Conservation (phyloP, 1,140 invertebrate genomes). For the Pseudoatta argentina region DNA sequence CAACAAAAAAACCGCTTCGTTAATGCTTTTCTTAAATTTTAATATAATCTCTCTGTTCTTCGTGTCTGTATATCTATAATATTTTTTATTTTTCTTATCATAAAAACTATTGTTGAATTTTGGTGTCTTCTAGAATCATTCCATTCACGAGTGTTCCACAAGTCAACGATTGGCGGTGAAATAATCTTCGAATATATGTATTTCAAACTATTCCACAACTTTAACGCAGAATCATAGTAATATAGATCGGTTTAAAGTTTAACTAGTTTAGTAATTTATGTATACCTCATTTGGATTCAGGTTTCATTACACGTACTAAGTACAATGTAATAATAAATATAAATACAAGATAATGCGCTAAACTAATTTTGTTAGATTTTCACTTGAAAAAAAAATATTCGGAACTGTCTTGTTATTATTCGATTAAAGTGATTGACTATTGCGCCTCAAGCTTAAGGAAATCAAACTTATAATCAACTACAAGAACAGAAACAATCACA, state of each 20-base stretch:
- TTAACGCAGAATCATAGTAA: background rate
- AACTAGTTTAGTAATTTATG: background rate
- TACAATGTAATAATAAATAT: background rate
- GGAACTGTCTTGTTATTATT: background rate
- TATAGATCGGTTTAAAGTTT: background rate
- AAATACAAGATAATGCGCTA: background rate
- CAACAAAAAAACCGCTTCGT: background rate
- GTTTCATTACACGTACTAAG: background rate
- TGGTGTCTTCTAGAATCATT: background rate
- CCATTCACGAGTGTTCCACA: background rate
- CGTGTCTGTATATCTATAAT: too few species aligned
- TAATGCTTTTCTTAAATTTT: background rate
- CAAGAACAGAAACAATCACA: too few species aligned
- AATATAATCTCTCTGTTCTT: background rate
- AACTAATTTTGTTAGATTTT: background rate
- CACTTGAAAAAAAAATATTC: background rate
- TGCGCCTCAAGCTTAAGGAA: too few species aligned
- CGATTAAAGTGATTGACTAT: background rate
- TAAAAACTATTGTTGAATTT: background rate
- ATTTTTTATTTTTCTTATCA: background rate
- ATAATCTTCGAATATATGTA: constrained; percentile 7
- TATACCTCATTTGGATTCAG: constrained; percentile 7
- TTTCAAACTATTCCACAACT: background rate
- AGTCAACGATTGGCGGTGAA: background rate
- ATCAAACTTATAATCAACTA: background rate